Base-by-base conservation (phyloP, 2,113 vertebrate genomes). In the Gymnogyps californianus region DNA sequence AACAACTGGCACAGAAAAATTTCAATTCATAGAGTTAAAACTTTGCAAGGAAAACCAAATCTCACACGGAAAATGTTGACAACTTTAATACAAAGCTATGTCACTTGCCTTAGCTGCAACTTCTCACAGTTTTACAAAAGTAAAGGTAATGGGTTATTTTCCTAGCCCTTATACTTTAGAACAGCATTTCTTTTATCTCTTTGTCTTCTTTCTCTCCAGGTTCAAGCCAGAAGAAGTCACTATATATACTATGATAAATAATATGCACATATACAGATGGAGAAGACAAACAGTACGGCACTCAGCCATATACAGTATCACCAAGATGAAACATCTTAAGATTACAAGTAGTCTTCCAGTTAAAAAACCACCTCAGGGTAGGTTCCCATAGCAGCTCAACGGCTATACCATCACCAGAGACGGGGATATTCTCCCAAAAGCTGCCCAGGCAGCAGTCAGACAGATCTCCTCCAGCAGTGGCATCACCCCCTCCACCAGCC, bases 391-490 rank as follows among this genome's bases (percentile, higher is more conserved):
- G 1, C 25, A 76, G 19, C 61, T 29, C 31, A 2, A 29, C 6
- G 62, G n/a, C 36, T n/a, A 3, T 5, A 5, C 31, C 2, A 0
- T n/a, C 72, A 38, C 6, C 17, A 42, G 61, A 13, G 29, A 40
- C 0, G 0, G 52, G 42, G 51, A 47, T 18, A 29, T 15, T 11
- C 29, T 29, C n/a, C 16, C 38, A 12, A 16, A 26, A 32, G 12
- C 13, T 26, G 19, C 16, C 44, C 4, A 2, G 29, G 22, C 57
- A 71, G 22, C 47, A 18, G 13, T 6, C 9, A 14, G 34, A 24
- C 65, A 38, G 22, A 13, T 21, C 32, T 52, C 32, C 21, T 40
- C 32, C 47, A 9, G 34, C 38, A 46, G 8, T 1, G 22, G 26
- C 21, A 28, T 4, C 36, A 16, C 36, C n/a, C 42, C 10, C 11